Conservation (phyloP, 2,113 vertebrate species). For the Forbesichthys papilliferus region DNA sequence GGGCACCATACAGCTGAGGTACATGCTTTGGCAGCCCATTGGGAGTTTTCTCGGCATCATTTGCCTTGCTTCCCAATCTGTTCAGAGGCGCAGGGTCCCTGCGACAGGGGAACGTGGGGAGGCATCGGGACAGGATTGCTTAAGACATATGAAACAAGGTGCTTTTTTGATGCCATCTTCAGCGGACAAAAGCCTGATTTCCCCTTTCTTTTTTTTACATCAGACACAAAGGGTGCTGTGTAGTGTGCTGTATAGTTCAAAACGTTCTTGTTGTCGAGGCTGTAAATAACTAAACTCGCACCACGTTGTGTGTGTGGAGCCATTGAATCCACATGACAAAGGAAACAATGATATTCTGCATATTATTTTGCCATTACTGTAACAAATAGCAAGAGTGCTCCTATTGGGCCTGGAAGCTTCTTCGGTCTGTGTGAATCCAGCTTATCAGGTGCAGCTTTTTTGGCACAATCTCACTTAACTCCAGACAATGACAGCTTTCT, state of each 20-base stretch:
- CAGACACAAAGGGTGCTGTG: conserved; percentile 71
- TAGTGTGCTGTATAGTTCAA: conserved; percentile 72
- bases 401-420: conserved; percentile 29
- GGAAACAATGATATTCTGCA: conserved; percentile 34
- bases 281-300: conserved; percentile 71
- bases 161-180: conserved; percentile 74
- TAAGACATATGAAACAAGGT: conserved; percentile 82
- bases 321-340: conserved; percentile 48
- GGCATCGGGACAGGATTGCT: conserved; percentile 78
- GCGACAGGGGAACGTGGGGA: conserved; percentile 74
- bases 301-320: conserved; percentile 50
- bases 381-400: conserved; percentile 39
- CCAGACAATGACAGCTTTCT: conserved; percentile 15
- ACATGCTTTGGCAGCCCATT: conserved; percentile 74
- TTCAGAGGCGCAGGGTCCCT: conserved; percentile 75
- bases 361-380: conserved; percentile 41
- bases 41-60: conserved; percentile 76
- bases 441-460: conserved; percentile 13
- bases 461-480: conserved; percentile 13
- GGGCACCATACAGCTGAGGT: conserved; percentile 70
- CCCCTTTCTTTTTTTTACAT: conserved; percentile 43
- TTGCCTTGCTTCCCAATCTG: conserved; percentile 80
- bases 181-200: conserved; percentile 79
- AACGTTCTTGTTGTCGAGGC: conserved; percentile 67
- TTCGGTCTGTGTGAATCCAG: conserved; percentile 13